These are phyloP conservation scores for Caenorhabditis wallacei DNA, from an alignment of 2,888 invertebrate species.

Conservation along the genomic window DNA sequence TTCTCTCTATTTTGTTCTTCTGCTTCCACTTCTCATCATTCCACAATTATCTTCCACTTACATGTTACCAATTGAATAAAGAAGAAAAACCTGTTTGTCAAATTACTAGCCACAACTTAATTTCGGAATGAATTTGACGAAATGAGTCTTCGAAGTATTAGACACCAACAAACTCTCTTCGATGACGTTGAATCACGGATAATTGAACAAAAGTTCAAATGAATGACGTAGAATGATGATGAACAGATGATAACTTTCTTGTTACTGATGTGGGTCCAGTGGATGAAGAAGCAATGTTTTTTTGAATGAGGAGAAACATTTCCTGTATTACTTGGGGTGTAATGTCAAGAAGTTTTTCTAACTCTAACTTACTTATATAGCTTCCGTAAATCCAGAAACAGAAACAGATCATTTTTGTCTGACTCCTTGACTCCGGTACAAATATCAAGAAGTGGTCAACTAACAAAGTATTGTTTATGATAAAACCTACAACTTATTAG, in stretches of 20 bases:
- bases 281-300: neutral
- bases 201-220: slow-evolving; percentile 18
- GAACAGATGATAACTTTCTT: neutral
- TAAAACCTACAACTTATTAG: too few relatives aligned
- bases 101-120: slow-evolving; percentile 53
- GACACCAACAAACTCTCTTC: slow-evolving; percentile 22
- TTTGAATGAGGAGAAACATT: too few relatives aligned
- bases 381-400: too few relatives aligned
- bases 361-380: too few relatives aligned
- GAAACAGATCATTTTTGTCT: too few relatives aligned
- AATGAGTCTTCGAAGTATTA: slow-evolving; percentile 44
- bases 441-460: too few relatives aligned
- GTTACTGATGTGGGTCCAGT: neutral
- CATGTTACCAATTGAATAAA: slow-evolving; percentile 17
- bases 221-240: neutral
- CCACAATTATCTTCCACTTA: slow-evolving; percentile 25
- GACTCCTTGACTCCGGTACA: too few relatives aligned
- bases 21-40: slow-evolving; percentile 6
- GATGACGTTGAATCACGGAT: slow-evolving; percentile 39
- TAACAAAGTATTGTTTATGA: too few relatives aligned
- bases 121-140: slow-evolving; percentile 53
- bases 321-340: too few relatives aligned
- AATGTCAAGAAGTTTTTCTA: too few relatives aligned
- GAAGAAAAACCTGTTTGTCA: slow-evolving; percentile 46
- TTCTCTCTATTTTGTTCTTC: neutral